Evolutionary conservation across 2,888 invertebrate genomes (phyloP).

Genomic region (Sphaeridia pumilis): DNA sequence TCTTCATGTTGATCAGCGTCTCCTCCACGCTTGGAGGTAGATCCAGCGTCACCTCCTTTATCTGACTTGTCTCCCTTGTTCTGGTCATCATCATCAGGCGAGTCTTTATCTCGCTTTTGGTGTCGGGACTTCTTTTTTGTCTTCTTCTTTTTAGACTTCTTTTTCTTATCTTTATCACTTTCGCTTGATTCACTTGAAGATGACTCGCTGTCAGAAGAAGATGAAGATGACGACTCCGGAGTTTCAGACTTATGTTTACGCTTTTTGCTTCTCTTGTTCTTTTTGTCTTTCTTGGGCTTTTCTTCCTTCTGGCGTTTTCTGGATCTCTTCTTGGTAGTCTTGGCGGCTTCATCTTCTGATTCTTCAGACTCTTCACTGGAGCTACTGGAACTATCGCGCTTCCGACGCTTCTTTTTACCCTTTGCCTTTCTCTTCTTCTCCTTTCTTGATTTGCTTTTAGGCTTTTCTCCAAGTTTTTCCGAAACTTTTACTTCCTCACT

Average conservation of each 20-base stretch:
- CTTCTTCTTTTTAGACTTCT: constrained; percentile 7
- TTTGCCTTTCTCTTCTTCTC: constrained; percentile 17
- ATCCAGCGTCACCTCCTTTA: constrained; percentile 5
- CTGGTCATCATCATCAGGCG: constrained; percentile 3
- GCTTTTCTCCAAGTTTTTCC: constrained; percentile 4
- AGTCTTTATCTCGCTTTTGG: constrained; percentile 3
- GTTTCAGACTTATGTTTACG: constrained; percentile 1
- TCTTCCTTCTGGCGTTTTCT: constrained; percentile 18
- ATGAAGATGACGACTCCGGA: constrained; percentile 8
- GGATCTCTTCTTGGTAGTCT: constrained; percentile 16
- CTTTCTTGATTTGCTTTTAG: constrained; percentile 21
- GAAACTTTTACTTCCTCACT: constrained; percentile 24
- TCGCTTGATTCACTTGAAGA: constrained; percentile 7
- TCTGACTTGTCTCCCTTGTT: constrained; percentile 10
- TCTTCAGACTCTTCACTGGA: constrained; percentile 3
- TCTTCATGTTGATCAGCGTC: background rate
- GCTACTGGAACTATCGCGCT: background rate
- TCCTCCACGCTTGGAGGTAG: background rate
- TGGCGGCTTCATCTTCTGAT: background rate
- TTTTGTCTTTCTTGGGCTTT: constrained; percentile 5
- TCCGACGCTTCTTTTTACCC: constrained; percentile 1
- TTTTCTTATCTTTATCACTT: constrained; percentile 14
- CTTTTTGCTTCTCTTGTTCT: background rate
- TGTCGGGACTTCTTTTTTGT: background rate
- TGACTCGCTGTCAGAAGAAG: constrained; percentile 7